Evolutionary conservation across 2,797 vertebrate species (phyloP).

Genomic region (Cichlasoma orientale): DNA sequence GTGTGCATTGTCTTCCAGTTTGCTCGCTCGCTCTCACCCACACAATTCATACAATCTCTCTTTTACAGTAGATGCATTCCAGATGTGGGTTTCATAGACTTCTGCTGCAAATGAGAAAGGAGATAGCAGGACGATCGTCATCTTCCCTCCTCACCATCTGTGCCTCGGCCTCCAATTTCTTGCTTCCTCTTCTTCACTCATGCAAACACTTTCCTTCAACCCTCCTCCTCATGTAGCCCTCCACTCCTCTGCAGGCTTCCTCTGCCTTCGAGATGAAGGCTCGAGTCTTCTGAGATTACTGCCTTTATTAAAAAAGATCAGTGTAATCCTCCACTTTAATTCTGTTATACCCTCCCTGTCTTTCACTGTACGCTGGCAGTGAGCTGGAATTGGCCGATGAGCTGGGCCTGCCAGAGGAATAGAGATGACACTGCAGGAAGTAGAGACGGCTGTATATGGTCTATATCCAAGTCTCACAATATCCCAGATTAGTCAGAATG

Average conservation of each 20-base stretch:
- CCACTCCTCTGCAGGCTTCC: conserved; percentile 8
- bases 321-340: conserved; percentile 62
- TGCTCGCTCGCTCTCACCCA: background rate
- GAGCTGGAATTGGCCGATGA: conserved; percentile 36
- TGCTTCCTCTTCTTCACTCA: background rate
- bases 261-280: conserved; percentile 48
- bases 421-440: conserved; percentile 37
- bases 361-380: conserved; percentile 21
- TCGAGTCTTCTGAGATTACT: conserved; percentile 55
- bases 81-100: conserved; percentile 40
- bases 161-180: conserved; percentile 8
- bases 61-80: conserved; percentile 13
- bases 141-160: conserved; percentile 33
- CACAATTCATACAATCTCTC: background rate
- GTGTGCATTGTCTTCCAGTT: background rate
- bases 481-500: conserved; percentile 37
- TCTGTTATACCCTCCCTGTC: conserved; percentile 50
- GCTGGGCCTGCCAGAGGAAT: conserved; percentile 20
- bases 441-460: conserved; percentile 45
- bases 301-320: conserved; percentile 66
- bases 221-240: background rate
- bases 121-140: conserved; percentile 5
- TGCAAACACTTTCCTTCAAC: background rate
- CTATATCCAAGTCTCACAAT: conserved; percentile 5
- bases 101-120: background rate